A percentile compares a stretch with the other conserved stretches of the same genome.
phyloP scores from a whole-genome alignment of 2,797 vertebrate species.

The Alectoris magna region DNA sequence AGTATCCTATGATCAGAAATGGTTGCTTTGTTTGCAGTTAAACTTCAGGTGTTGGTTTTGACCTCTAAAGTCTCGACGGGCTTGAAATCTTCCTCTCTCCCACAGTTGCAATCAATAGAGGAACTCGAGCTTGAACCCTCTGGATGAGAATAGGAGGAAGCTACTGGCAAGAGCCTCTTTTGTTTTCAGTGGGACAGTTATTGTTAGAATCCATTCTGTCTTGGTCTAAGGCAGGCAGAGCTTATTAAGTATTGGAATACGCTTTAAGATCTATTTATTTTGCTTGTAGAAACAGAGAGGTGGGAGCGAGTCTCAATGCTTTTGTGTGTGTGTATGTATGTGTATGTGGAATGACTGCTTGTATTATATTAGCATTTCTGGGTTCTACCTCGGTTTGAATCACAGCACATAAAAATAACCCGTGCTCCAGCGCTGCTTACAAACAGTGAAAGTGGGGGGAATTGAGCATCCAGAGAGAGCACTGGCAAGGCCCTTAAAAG shows the following conservation, averaged over 20 bases:
- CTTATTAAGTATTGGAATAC: not conserved
- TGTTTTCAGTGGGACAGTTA: not conserved
- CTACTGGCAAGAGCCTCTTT: not conserved
- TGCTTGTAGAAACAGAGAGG: not conserved
- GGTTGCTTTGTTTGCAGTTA: not conserved
- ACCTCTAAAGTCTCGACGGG: not conserved
- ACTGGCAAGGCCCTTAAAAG: not conserved
- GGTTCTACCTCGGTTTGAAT: not conserved
- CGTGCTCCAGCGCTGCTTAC: not conserved
- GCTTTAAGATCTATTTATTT: not conserved
- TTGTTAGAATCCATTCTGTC: not conserved
- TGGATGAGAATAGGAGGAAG: not conserved
- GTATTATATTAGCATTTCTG: not conserved
- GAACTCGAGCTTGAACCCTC: not conserved
- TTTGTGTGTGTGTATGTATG: accelerated
- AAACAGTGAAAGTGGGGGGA: not conserved
- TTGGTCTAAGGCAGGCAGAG: not conserved
- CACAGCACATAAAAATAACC: not conserved
- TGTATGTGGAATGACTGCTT: not conserved
- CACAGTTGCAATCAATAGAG: not conserved
- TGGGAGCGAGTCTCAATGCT: not conserved
- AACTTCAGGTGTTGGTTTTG: not conserved
- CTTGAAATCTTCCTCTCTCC: not conserved
- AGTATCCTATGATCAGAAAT: not conserved
- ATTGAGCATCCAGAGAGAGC: not conserved